phyloP scores from a whole-genome alignment of 1,140 invertebrate genomes.

The Cardiocondyla obscurior region DNA sequence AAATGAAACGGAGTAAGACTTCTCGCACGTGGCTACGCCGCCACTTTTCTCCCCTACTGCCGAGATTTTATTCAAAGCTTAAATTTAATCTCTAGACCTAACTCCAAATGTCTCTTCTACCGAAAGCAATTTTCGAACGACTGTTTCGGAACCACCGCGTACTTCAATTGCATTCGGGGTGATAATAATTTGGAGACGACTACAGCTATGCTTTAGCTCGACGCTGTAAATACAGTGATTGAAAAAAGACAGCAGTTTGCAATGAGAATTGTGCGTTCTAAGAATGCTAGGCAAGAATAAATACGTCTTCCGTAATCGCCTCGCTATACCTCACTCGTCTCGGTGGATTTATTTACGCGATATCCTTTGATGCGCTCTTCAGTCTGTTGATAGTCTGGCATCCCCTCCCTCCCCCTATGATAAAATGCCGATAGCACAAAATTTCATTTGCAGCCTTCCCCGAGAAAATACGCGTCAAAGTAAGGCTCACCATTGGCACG shows the following conservation, averaged over 20 bases:
- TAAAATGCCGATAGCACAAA: conserved; percentile 40
- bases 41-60: too few relatives aligned
- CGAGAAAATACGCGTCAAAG: conserved; percentile 42
- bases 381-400: conserved; percentile 32
- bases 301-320: conserved; percentile 4
- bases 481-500: conserved; percentile 18
- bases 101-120: not conserved
- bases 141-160: not conserved
- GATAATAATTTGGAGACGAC: not conserved
- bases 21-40: not conserved
- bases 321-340: not conserved
- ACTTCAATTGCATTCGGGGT: not conserved
- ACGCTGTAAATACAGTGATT: not conserved
- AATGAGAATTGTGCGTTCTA: not conserved
- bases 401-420: conserved; percentile 23
- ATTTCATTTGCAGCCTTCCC: conserved; percentile 35
- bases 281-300: not conserved
- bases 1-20: not conserved
- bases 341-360: conserved; percentile 10
- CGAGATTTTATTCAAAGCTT: not conserved
- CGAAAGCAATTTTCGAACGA: not conserved
- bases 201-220: too few relatives aligned
- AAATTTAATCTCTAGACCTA: not conserved
- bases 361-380: conserved; percentile 27
- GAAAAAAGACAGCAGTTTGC: not conserved